Evolutionary conservation across 2,113 vertebrate genomes (phyloP), one percentile per base, ranked within the genome.

Genomic region (Physeter macrocephalus): DNA sequence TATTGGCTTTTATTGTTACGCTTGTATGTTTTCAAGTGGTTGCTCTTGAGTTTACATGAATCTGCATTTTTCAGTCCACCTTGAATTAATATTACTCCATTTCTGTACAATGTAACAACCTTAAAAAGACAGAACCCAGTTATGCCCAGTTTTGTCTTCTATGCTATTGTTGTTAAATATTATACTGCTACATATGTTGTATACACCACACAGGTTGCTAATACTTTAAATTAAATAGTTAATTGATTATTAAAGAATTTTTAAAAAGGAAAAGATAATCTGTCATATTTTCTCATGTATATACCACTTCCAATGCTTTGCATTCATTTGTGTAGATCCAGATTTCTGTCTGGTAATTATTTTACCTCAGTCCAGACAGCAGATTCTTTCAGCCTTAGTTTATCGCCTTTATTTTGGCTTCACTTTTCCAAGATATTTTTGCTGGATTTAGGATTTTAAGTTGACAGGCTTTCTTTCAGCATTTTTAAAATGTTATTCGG

Each of bases 401-500:
- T 36, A 80, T 54, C 39, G 5, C 31, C 14, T 49, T 67, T 61
- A 54, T n/a, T 90, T 61, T 31, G 39, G 31, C 46, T 75, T 94
- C 4, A 31, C 69, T 77, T 77, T 34, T 43, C 6, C 6, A 75
- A 93, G 46, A 31, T 72, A 29, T 17, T 43, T 64, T 85, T 57
- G n/a, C 39, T 41, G 21, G 34, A 46, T 27, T 64, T 57, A 52
- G 10, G 8, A 31, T 83, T 61, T 6, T 78, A 25, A 57, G 29
- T 46, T 27, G 71, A 25, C 9, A 41, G 20, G 11, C 36, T 81
- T 71, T 66, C 18, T 81, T 71, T 66, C 12, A 75, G 20, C 7
- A 14, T 57, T 43, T 78, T 13, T 5, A 0, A 3, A 67, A 59
- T 21, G 8, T 34, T 31, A 13, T 43, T n/a, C 0, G 1, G 6